Base-by-base conservation (phyloP, 2,797 vertebrate genomes). In the Channallabes apus region DNA sequence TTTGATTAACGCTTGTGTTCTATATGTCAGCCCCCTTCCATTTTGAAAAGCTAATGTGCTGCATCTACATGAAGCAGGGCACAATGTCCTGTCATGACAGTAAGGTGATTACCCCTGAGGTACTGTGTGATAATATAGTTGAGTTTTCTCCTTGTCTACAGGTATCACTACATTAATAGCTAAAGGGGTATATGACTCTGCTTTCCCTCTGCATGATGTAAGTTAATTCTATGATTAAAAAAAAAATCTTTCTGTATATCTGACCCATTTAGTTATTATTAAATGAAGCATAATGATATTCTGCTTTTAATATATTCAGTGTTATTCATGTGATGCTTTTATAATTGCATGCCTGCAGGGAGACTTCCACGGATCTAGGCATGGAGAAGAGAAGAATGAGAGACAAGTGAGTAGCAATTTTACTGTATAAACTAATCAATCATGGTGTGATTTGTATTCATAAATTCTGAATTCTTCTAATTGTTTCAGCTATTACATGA, bases 121-220 rank as follows among this genome's bases (percentile, higher is more conserved):
- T 77, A 32, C 14, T 35, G 24, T n/a, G 62, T 59, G 72, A 75
- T 83, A 68, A 64, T 83, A 78, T 73, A 84, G 67, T 35, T 54
- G 29, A 38, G 73, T 71, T 76, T 27, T 84, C 32, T 69, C 29
- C 82, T 86, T 88, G 89, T 76, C 87, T 89, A 22, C 90, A 99
- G 98, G 98, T 87, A 97, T 99, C 94, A 95, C 94, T 90, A 96
- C 96, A 0, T 92, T 99, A 93, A 96, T 99, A 90, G 97, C 97
- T 89, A 99, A 97, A 89, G 96, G 97, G 18, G 92, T 97, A 87
- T 99, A 99, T n/a, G 97, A 99, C 41, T 92, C 97, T 41, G 97
- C 98, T 80, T 99, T 97, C 90, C 96, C 98, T 9, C 95, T 99
- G 81, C 98, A 99, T 2, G 98, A 99, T 73, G 98, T 99, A 94